phyloP scores from a whole-genome alignment of 37 sponge, comb jelly and placozoan species.

The Eunapius fragilis region DNA sequence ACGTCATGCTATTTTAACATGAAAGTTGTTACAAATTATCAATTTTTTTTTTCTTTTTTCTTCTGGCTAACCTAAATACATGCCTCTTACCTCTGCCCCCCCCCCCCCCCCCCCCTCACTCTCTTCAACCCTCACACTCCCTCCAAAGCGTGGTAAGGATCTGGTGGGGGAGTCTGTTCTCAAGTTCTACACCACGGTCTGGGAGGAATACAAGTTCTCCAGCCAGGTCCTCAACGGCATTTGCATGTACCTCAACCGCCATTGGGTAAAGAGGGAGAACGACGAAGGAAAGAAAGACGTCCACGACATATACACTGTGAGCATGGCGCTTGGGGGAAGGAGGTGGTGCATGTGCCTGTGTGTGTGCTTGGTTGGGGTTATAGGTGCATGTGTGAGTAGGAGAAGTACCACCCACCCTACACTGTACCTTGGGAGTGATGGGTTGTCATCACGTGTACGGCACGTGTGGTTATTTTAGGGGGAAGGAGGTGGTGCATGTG shows the following conservation, averaged over 20 bases:
- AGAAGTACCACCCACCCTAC: too few relatives aligned
- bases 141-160: constrained; percentile 57
- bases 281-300: constrained; percentile 97
- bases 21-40: too few relatives aligned
- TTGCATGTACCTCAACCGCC: constrained; percentile 94
- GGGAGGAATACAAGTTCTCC: constrained; percentile 95
- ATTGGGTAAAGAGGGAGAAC: constrained; percentile 97
- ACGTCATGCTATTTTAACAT: too few relatives aligned
- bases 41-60: neutral
- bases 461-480: too few relatives aligned
- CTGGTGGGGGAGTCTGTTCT: constrained; percentile 73
- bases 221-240: constrained; percentile 94
- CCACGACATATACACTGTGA: constrained; percentile 88
- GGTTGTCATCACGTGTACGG: too few relatives aligned
- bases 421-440: too few relatives aligned
- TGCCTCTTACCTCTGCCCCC: neutral
- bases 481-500: neutral
- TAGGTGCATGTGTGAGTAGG: too few relatives aligned
- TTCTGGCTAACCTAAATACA: neutral
- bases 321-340: too few relatives aligned
- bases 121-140: neutral
- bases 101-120: neutral
- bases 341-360: neutral
- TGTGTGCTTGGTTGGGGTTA: too few relatives aligned
- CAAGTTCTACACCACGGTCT: constrained; percentile 81